phyloP scores from a whole-genome alignment of 2,888 invertebrate species.

The Diadromus collaris region DNA sequence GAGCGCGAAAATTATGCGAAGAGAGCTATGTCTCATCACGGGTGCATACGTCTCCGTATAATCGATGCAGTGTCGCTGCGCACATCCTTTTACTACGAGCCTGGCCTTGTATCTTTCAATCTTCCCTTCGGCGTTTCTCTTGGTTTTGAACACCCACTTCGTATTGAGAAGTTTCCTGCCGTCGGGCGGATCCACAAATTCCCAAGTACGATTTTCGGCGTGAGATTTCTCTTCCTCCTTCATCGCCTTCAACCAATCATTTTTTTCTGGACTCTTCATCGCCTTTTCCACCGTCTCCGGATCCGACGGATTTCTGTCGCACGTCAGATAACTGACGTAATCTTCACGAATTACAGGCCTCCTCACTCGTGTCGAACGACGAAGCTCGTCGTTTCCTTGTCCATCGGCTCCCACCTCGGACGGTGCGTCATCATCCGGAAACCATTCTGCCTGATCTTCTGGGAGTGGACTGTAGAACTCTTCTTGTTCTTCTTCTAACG shows the following conservation, averaged over 20 bases:
- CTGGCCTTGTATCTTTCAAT: conserved; percentile 58
- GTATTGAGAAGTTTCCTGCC: not conserved
- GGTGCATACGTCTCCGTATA: conserved; percentile 63
- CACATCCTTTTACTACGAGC: conserved; percentile 67
- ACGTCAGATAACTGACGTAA: not conserved
- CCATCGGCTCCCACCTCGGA: not conserved
- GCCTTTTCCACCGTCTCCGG: conserved; percentile 25
- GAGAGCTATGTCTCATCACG: conserved; percentile 58
- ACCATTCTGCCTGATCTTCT: not conserved
- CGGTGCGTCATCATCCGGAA: not conserved
- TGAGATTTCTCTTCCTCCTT: conserved; percentile 19
- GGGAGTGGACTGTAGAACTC: conserved; percentile 6
- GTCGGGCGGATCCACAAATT: not conserved
- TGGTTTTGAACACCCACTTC: conserved; percentile 24
- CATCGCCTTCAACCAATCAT: conserved; percentile 21
- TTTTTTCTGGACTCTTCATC: not conserved
- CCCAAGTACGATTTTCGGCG: conserved; percentile 11
- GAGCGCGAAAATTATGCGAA: conserved; percentile 62
- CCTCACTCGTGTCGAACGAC: not conserved
- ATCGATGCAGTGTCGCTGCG: conserved; percentile 63
- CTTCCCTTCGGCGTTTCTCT: not conserved
- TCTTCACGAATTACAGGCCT: not conserved
- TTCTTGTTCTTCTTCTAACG: not conserved
- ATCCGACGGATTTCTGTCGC: conserved; percentile 2
- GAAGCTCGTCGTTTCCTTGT: not conserved